Percentiles rank a stretch among this genome's conserved stretches.
Conservation (phyloP, 2,113 vertebrate species). For the Sula dactylatra region DNA sequence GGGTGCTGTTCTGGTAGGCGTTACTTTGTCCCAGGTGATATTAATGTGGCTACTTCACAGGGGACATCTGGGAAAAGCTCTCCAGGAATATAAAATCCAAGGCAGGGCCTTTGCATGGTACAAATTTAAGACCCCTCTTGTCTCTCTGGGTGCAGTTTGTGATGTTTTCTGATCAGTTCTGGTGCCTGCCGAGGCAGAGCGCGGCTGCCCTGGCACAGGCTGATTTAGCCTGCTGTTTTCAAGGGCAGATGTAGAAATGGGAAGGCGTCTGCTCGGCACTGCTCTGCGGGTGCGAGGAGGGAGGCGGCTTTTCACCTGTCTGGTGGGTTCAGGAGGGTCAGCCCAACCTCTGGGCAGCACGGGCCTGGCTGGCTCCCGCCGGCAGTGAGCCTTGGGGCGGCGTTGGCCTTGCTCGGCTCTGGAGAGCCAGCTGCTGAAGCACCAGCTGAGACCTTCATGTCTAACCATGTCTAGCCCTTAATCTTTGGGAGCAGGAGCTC, state of each 20-base stretch:
- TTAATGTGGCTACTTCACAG: accelerated
- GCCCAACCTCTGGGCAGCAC: accelerated
- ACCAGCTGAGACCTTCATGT: background rate
- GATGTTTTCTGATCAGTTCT: background rate
- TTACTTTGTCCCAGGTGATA: background rate
- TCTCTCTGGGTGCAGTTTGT: too few relatives aligned
- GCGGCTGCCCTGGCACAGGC: accelerated
- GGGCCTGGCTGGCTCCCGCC: accelerated
- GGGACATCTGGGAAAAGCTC: accelerated
- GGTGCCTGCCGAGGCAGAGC: background rate
- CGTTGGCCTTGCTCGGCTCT: background rate
- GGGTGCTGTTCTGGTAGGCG: background rate
- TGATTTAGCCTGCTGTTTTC: accelerated
- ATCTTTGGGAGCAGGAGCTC: background rate
- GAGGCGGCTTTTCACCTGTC: background rate
- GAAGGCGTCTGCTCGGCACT: background rate
- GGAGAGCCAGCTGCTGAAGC: background rate
- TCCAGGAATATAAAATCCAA: background rate
- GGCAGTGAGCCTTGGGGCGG: background rate
- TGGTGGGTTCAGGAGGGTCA: background rate
- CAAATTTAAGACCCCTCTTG: accelerated
- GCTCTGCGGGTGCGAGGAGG: accelerated
- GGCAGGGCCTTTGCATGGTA: accelerated
- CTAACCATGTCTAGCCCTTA: too few relatives aligned
- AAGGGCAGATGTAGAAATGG: background rate